Base-by-base conservation (phyloP, 2,113 vertebrate genomes). In the Piaya cayana region DNA sequence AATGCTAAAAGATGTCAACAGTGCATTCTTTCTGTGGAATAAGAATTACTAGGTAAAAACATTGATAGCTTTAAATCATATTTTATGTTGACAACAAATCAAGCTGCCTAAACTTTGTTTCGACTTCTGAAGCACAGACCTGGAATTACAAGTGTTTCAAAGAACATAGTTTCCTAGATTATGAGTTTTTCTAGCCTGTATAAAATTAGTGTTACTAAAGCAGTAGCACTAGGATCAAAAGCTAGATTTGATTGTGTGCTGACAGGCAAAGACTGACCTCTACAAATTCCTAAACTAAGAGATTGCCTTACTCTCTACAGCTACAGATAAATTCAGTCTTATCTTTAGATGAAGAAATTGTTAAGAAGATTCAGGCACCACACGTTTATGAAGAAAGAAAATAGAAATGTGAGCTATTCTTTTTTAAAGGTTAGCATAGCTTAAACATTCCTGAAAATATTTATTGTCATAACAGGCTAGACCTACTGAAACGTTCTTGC, bases 281-380 rank as follows among this genome's bases (percentile, higher is more conserved):
- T 81, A 93, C 78, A 90, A 86, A 96, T 94, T 94, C 85, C 92
- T 93, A 27, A 82, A 64, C 55, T 30, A 77, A 70, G 26, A 70
- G 50, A 91, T 13, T 68, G 71, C 60, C 43, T 71, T 94, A 75
- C 27, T 29, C 60, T 92, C 50, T 77, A 53, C 63, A 94, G 78
- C 37, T 74, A 85, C 50, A 95, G 90, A 94, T 83, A 80, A 95
- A 96, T 65, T 43, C 68, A 74, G 29, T 68, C 86, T 94, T 94
- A 94, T 95, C 96, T 96, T 86, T 60, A 92, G 94, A 95, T 96
- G 93, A 90, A 96, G 85, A 81, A 94, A 90, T 56, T 92, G 86
- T 92, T 94, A 83, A 82, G 82, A 52, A 49, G 72, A 86, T 86
- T 64, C 56, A 94, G 86, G 80, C 95, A 97, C 43, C 30, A 56